A percentile compares a stretch with the other conserved stretches of the same genome.
Evolutionary conservation across 2,113 vertebrate species (phyloP).

Genomic region (Rhabdornis inornatus): DNA sequence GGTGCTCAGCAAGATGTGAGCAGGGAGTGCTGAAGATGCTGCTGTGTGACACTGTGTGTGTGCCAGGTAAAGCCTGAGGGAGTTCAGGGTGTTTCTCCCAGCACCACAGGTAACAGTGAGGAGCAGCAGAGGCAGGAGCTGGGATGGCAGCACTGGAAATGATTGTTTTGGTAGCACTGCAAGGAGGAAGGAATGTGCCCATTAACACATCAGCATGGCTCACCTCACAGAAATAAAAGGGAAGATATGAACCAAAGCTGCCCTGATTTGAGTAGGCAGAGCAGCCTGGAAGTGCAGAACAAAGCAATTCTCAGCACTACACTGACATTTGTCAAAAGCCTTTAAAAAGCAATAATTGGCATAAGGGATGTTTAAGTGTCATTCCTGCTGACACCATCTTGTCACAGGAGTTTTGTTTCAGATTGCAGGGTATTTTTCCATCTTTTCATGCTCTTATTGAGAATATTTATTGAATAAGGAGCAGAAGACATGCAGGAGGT

Average conservation of each 20-base stretch:
- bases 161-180: neutral
- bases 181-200: constrained; percentile 36
- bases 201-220: constrained; percentile 10
- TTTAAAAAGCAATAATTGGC: neutral
- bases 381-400: neutral
- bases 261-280: neutral
- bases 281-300: neutral
- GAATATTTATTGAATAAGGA: neutral
- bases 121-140: neutral
- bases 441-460: neutral
- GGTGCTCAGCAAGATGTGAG: neutral
- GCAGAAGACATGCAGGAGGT: neutral
- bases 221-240: constrained; percentile 55
- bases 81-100: neutral
- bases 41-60: neutral
- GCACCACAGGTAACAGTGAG: neutral
- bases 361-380: neutral
- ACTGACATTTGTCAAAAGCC: neutral
- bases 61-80: neutral
- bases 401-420: neutral
- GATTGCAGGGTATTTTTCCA: neutral
- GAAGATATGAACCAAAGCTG: neutral
- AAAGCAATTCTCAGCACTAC: neutral
- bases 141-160: neutral
- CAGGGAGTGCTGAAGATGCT: neutral